Evolutionary conservation across 2,888 invertebrate species (phyloP).

Genomic region (Sycophila texana): DNA sequence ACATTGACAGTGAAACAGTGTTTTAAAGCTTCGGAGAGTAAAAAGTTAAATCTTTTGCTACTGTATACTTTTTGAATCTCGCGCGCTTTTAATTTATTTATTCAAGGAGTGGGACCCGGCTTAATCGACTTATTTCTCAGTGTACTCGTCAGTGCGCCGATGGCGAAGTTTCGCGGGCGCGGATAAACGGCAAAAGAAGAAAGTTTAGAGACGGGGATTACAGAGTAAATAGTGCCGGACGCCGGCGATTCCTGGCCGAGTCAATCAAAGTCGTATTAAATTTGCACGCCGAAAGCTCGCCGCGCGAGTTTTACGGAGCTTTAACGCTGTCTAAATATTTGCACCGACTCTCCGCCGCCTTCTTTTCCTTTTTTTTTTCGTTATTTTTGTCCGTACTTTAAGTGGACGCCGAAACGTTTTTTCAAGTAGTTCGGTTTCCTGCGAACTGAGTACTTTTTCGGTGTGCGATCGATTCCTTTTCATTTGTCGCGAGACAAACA

Average conservation of each 20-base stretch:
- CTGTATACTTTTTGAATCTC: not conserved
- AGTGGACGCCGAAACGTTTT: slow-evolving; percentile 8
- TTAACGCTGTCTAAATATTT: slow-evolving; percentile 49
- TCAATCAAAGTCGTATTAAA: slow-evolving; percentile 53
- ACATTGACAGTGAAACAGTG: too few relatives aligned
- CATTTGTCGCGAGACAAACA: too few relatives aligned
- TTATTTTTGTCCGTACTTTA: slow-evolving; percentile 2
- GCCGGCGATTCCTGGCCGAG: slow-evolving; percentile 35
- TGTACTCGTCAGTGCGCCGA: too few relatives aligned
- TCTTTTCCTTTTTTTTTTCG: not conserved
- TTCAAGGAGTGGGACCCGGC: too few relatives aligned
- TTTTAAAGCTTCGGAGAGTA: too few relatives aligned
- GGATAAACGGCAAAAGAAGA: not conserved
- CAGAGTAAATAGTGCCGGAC: slow-evolving; percentile 34
- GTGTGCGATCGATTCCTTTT: not conserved
- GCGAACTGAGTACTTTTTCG: not conserved
- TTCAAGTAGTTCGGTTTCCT: not conserved
- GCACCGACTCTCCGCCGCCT: slow-evolving; percentile 5
- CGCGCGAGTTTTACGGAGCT: slow-evolving; percentile 32
- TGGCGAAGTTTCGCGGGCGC: not conserved
- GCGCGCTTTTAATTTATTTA: not conserved
- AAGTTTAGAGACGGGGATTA: slow-evolving; percentile 17
- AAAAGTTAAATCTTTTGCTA: too few relatives aligned
- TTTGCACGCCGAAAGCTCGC: slow-evolving; percentile 13
- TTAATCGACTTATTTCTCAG: too few relatives aligned